phyloP scores from a whole-genome alignment of 2,888 invertebrate species.

The Acrobeloides nanus region DNA sequence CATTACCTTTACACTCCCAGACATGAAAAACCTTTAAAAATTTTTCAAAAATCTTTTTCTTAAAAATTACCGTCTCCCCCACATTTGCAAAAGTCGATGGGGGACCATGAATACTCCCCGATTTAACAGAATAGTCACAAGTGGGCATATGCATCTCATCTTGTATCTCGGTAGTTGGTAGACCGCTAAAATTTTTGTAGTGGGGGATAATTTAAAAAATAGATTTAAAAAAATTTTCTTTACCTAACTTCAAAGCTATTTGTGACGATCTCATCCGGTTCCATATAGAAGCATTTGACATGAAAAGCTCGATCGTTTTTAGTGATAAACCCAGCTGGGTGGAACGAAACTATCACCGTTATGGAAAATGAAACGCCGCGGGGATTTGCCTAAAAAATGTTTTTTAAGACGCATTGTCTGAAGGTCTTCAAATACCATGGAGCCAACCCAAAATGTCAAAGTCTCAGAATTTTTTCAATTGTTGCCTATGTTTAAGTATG shows the following conservation, averaged over 20 bases:
- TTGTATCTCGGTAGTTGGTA: constrained; percentile 45
- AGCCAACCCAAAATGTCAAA: no score
- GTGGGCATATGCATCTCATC: constrained; percentile 50
- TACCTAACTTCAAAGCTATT: constrained; percentile 50
- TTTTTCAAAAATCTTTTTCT: neutral
- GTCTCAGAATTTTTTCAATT: no score
- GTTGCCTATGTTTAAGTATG: no score
- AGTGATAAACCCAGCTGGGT: constrained; percentile 52
- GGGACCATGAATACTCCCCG: constrained; percentile 32
- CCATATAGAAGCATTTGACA: constrained; percentile 51
- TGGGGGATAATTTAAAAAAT: neutral
- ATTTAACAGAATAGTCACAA: constrained; percentile 41
- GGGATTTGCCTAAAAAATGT: constrained; percentile 43
- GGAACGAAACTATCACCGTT: constrained; percentile 52
- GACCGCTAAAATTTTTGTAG: constrained; percentile 29
- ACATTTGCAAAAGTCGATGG: constrained; percentile 46
- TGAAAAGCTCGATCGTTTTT: constrained; percentile 52
- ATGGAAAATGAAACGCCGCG: constrained; percentile 51
- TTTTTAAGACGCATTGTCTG: no score
- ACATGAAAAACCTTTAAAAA: constrained; percentile 37
- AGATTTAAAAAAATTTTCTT: neutral
- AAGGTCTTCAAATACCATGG: no score
- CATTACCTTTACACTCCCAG: constrained; percentile 47
- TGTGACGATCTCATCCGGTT: constrained; percentile 52
- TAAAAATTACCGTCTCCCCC: constrained; percentile 42